Evolutionary conservation across 2,113 vertebrate genomes (phyloP), one percentile per base, ranked within the genome.

Genomic region (Caranx ignobilis): DNA sequence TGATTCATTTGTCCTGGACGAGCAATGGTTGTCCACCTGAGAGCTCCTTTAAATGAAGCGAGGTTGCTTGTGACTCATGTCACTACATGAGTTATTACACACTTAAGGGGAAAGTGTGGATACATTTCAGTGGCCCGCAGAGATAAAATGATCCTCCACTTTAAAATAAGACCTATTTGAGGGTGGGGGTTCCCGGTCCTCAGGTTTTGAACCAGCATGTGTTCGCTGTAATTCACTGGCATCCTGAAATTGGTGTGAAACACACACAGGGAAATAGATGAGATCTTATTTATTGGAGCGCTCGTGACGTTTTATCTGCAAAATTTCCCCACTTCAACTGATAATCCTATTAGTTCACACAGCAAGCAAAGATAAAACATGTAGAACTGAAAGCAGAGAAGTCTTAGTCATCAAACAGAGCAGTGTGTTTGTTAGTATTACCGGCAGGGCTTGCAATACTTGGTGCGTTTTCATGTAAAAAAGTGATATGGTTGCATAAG

Each of bases 401-500:
- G 6, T 71, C 21, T 62, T 34, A 18, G 43, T 77, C 72, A 63
- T 68, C n/a, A 48, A 32, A 61, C 50, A 45, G 31, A 60, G 45
- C 26, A 54, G 61, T 0, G 4, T 41, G 66, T 71, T 26, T 59
- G 43, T 67, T 21, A 43, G 59, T 26, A 71, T 80, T 72, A 31
- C 71, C 62, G 62, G 54, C 9, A 70, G 18, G 1, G 5, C 15
- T 13, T 39, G 59, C 18, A 73, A 34, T n/a, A 55, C 19, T 67
- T 1, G 3, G 12, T 54, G 19, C 74, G 48, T 75, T n/a, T 64
- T 82, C 74, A 57, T 45, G 19, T 50, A 79, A 79, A 19, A 43
- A 43, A 67, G 55, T 62, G 34, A 76, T 45, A 61, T 45, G 15
- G 32, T 87, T 88, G 79, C 8, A 6, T 76, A 91, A 88, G 71